Percentiles rank a stretch among this genome's conserved stretches.
Evolutionary conservation across 2,797 vertebrate genomes (phyloP).

Genomic region (Merluccius polli): DNA sequence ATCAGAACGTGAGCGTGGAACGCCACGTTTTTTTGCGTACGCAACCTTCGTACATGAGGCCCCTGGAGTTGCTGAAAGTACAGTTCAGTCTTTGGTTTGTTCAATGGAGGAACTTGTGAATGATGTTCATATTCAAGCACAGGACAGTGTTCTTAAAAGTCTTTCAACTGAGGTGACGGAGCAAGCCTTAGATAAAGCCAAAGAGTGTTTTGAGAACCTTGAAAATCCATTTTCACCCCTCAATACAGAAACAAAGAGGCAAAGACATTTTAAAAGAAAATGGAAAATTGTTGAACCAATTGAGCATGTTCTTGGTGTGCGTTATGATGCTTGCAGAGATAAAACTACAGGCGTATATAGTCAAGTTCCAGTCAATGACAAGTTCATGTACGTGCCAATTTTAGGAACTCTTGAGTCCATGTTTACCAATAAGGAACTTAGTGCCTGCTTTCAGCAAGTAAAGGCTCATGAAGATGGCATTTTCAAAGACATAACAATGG

Average conservation of each 20-base stretch:
- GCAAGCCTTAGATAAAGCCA: no score
- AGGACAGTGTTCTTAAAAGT: no score
- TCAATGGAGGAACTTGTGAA: no score
- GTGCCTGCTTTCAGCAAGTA: conserved; percentile 20
- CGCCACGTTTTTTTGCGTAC: no score
- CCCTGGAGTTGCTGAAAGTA: not conserved
- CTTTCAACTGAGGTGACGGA: no score
- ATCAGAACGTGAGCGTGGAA: no score
- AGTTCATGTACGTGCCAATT: conserved; percentile 20
- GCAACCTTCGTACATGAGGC: no score
- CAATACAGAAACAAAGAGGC: no score
- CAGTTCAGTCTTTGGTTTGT: not conserved
- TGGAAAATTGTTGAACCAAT: conserved; percentile 27
- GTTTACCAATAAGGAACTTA: conserved; percentile 23
- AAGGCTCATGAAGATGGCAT: conserved; percentile 18
- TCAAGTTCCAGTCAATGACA: conserved; percentile 30
- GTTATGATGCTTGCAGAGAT: conserved; percentile 20
- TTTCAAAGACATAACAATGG: no score
- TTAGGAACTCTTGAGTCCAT: conserved; percentile 32
- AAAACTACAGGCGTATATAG: conserved; percentile 17
- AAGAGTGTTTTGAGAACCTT: no score
- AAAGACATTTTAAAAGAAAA: conserved; percentile 9
- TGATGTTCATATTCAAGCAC: no score
- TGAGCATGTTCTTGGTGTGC: conserved; percentile 19
- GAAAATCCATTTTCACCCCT: no score